These are phyloP conservation scores for Entelurus aequoreus DNA, from an alignment of 2,113 vertebrate species.

Conservation along the genomic window DNA sequence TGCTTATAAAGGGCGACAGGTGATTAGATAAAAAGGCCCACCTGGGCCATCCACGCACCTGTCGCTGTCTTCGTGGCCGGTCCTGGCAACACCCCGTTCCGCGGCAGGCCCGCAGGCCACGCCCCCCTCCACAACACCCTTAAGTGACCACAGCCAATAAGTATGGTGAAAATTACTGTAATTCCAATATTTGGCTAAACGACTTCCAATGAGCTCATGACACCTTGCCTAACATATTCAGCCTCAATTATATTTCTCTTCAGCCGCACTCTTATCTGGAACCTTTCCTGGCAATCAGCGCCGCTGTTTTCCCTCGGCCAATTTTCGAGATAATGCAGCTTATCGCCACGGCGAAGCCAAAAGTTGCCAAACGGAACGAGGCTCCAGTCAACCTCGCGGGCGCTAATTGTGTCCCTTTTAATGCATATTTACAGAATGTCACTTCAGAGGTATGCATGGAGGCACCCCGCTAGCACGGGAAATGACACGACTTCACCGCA, in stretches of 20 bases:
- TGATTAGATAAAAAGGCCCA: too few species aligned
- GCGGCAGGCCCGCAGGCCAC: too few species aligned
- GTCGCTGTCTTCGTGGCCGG: too few species aligned
- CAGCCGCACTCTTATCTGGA: conserved; percentile 98
- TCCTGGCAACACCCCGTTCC: too few species aligned
- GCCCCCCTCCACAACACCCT: too few species aligned
- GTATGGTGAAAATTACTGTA: conserved; percentile 57
- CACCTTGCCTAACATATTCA: conserved; percentile 99
- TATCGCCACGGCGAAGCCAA: conserved; percentile 95
- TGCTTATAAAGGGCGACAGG: too few species aligned
- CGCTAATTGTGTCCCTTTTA: conserved; percentile 98
- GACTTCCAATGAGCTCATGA: conserved; percentile 92
- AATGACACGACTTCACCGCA: conserved; percentile 87
- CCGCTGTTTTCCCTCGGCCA: conserved; percentile 99
- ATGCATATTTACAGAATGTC: conserved; percentile 99
- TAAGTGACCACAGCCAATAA: too few species aligned
- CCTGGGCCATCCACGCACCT: too few species aligned
- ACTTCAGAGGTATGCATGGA: conserved; percentile 98
- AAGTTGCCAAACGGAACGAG: conserved; percentile 99
- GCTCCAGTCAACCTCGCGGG: conserved; percentile 91
- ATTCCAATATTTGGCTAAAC: conserved; percentile 97
- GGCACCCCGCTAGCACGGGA: conserved; percentile 81
- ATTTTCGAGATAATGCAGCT: conserved; percentile 99
- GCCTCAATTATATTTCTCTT: conserved; percentile 99
- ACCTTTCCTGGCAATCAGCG: conserved; percentile 99